Evolutionary conservation across 2,888 invertebrate genomes (phyloP).

Genomic region (Meteorus colon): DNA sequence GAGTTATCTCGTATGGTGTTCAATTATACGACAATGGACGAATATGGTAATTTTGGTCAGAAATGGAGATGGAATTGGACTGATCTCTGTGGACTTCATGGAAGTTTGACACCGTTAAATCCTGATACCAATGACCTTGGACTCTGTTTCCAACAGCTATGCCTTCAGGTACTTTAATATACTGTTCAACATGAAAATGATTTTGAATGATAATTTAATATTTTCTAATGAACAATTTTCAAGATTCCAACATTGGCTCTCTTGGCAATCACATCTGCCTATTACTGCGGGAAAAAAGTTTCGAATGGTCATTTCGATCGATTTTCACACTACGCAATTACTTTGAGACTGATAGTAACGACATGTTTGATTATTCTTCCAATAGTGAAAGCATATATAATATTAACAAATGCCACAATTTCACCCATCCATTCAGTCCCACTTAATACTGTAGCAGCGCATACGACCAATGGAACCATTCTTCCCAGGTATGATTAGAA

Average conservation of each 20-base stretch:
- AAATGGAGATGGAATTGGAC: slow-evolving; percentile 81
- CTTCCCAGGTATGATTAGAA: slow-evolving; percentile 15
- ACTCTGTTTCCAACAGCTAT: slow-evolving; percentile 89
- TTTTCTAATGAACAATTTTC: slow-evolving; percentile 78
- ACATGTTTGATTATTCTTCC: slow-evolving; percentile 81
- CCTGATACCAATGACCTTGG: slow-evolving; percentile 83
- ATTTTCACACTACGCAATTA: slow-evolving; percentile 79
- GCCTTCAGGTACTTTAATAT: slow-evolving; percentile 73
- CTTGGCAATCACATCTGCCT: slow-evolving; percentile 86
- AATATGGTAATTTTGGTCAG: not conserved
- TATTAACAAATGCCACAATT: slow-evolving; percentile 73
- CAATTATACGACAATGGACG: not conserved
- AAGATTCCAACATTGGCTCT: slow-evolving; percentile 84
- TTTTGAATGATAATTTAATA: not conserved
- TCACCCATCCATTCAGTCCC: slow-evolving; percentile 34
- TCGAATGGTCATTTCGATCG: slow-evolving; percentile 79
- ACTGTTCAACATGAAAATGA: slow-evolving; percentile 15
- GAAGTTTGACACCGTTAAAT: slow-evolving; percentile 82
- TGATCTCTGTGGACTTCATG: slow-evolving; percentile 82
- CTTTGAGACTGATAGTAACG: slow-evolving; percentile 79
- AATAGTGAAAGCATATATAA: slow-evolving; percentile 80
- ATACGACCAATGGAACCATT: not conserved
- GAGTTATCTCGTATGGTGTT: not conserved
- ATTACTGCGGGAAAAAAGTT: slow-evolving; percentile 83
- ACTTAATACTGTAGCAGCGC: not conserved